Conservation (phyloP, 2,888 invertebrate genomes). For the Drosophila hawaiiensis region DNA sequence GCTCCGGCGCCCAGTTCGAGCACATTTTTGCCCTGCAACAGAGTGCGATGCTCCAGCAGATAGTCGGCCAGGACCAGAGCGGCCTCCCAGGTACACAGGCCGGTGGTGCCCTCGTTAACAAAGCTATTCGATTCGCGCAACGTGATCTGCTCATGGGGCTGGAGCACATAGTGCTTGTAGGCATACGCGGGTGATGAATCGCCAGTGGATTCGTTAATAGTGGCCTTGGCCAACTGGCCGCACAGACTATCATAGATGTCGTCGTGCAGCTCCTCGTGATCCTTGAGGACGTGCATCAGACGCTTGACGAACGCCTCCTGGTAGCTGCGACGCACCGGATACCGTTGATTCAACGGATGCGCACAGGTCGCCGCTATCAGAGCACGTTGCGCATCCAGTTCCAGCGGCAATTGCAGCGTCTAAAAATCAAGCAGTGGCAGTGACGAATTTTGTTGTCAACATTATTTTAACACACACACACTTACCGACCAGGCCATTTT, state of each 20-base stretch:
- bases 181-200: slow-evolving; percentile 79
- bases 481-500: slow-evolving; percentile 74
- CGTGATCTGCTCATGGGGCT: slow-evolving; percentile 85
- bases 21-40: slow-evolving; percentile 87
- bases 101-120: slow-evolving; percentile 92
- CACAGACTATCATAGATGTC: slow-evolving; percentile 87
- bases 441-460: background rate
- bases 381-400: slow-evolving; percentile 87
- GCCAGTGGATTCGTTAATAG: background rate
- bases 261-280: slow-evolving; percentile 87
- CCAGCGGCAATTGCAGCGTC: slow-evolving; percentile 53
- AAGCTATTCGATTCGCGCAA: slow-evolving; percentile 90
- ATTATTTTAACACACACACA: slow-evolving; percentile 7
- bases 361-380: slow-evolving; percentile 88
- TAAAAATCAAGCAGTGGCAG: slow-evolving; percentile 8
- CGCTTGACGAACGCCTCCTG: slow-evolving; percentile 89
- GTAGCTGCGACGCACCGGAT: slow-evolving; percentile 88
- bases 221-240: slow-evolving; percentile 42
- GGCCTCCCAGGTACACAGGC: slow-evolving; percentile 93
- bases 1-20: slow-evolving; percentile 92
- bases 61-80: slow-evolving; percentile 90
- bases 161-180: slow-evolving; percentile 88
- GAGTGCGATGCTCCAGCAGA: slow-evolving; percentile 87
- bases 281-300: slow-evolving; percentile 87
- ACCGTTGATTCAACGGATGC: slow-evolving; percentile 86